Conservation (phyloP, 2,888 invertebrate genomes). For the Invenusta paracnida region DNA sequence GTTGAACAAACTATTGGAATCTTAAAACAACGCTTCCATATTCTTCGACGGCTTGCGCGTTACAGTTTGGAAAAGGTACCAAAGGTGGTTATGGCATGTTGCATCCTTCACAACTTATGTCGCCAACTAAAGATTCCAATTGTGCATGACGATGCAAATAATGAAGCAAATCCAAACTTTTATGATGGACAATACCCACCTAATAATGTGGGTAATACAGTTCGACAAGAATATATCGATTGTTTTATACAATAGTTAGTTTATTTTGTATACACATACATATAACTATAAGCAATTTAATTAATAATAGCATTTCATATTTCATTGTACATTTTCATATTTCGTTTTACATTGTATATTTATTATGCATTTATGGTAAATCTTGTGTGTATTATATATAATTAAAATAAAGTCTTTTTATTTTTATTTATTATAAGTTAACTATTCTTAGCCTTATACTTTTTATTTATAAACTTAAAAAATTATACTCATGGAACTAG, state of each 20-base stretch:
- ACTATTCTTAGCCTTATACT: constrained; percentile 18
- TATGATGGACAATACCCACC: constrained; percentile 21
- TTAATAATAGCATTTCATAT: constrained; percentile 13
- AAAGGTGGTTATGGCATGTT: constrained; percentile 26
- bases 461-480: constrained; percentile 23
- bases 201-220: constrained; percentile 23
- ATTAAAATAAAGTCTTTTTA: background rate
- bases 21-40: constrained; percentile 25
- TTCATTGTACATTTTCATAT: background rate
- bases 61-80: constrained; percentile 23
- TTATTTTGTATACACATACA: constrained; percentile 14
- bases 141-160: constrained; percentile 3
- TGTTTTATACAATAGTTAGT: constrained; percentile 4
- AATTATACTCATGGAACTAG: constrained; percentile 8
- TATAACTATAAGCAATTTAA: background rate
- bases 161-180: constrained; percentile 6
- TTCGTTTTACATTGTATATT: constrained; percentile 10
- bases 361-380: background rate
- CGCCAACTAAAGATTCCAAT: constrained; percentile 12
- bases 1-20: constrained; percentile 29
- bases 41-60: background rate
- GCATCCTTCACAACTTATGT: constrained; percentile 26
- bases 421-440: constrained; percentile 1
- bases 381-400: background rate
- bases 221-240: constrained; percentile 12